Evolutionary conservation across 2,797 vertebrate species (phyloP).

Genomic region (Paratrypauchen microcephalus): DNA sequence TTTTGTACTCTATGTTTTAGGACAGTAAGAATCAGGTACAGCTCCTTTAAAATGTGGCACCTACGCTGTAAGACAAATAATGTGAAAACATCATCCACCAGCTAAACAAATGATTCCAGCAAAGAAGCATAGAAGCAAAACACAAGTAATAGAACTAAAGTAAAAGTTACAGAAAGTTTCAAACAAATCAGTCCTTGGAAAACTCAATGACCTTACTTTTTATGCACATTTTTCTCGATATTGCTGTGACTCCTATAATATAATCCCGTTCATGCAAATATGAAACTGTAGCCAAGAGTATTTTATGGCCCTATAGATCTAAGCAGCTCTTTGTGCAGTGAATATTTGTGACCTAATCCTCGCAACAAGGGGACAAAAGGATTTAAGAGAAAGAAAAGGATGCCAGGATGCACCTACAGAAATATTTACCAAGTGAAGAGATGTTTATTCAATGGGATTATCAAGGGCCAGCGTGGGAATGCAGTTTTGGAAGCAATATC

Average conservation of each 20-base stretch:
- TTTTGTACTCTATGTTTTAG: too few species aligned
- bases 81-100: conserved; percentile 16
- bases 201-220: conserved; percentile 17
- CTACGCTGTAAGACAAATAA: conserved; percentile 10
- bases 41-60: not conserved
- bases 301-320: conserved; percentile 58
- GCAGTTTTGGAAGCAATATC: conserved; percentile 48
- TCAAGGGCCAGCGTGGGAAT: conserved; percentile 36
- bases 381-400: conserved; percentile 38
- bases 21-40: too few species aligned
- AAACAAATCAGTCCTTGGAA: not conserved
- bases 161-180: not conserved
- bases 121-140: not conserved
- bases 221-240: conserved; percentile 42
- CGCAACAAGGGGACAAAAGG: conserved; percentile 40
- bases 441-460: conserved; percentile 65
- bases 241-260: conserved; percentile 48
- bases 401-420: conserved; percentile 44
- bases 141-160: not conserved
- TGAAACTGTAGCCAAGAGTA: conserved; percentile 54
- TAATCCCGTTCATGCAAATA: conserved; percentile 67
- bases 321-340: conserved; percentile 44
- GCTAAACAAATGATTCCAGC: not conserved
- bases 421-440: conserved; percentile 53
- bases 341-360: conserved; percentile 68